These are phyloP conservation scores for Natrix natrix DNA, from an alignment of 2,797 vertebrate genomes.

Conservation along the genomic window DNA sequence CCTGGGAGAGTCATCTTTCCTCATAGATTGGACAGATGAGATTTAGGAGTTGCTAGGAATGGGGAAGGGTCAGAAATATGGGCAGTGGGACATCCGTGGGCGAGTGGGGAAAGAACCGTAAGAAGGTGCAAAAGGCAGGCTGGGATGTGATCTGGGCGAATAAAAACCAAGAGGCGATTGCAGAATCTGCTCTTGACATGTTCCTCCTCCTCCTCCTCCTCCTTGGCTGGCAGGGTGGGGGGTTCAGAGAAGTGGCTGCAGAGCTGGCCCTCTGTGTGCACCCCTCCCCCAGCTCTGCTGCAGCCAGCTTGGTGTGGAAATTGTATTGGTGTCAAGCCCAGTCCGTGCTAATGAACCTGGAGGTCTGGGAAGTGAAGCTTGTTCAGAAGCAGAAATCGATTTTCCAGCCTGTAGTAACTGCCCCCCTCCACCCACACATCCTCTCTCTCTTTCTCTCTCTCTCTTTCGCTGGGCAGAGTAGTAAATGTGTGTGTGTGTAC, in stretches of 20 bases:
- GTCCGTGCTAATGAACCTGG: constrained; percentile 41
- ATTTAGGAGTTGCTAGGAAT: background rate
- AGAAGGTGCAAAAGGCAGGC: background rate
- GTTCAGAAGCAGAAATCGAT: constrained; percentile 43
- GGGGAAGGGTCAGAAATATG: background rate
- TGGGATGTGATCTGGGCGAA: background rate
- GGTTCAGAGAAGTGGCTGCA: constrained; percentile 34
- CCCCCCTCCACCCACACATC: constrained; percentile 31
- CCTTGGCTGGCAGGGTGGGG: background rate
- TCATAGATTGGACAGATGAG: background rate
- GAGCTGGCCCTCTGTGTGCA: constrained; percentile 12
- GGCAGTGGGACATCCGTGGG: background rate
- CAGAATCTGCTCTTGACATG: background rate
- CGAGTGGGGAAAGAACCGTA: background rate
- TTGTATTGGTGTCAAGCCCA: constrained; percentile 42
- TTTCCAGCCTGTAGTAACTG: constrained; percentile 38
- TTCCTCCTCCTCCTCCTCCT: background rate
- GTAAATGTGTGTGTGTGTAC: background rate
- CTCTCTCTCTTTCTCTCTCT: background rate
- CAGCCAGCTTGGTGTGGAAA: constrained; percentile 33
- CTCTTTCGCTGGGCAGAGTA: constrained; percentile 1
- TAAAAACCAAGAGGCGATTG: background rate
- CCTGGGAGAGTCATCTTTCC: background rate
- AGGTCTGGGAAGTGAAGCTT: constrained; percentile 41
- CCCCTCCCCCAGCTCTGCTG: constrained; percentile 12